Base-by-base conservation (phyloP, 2,888 invertebrate species). In the Pandemis cinnamomeana region DNA sequence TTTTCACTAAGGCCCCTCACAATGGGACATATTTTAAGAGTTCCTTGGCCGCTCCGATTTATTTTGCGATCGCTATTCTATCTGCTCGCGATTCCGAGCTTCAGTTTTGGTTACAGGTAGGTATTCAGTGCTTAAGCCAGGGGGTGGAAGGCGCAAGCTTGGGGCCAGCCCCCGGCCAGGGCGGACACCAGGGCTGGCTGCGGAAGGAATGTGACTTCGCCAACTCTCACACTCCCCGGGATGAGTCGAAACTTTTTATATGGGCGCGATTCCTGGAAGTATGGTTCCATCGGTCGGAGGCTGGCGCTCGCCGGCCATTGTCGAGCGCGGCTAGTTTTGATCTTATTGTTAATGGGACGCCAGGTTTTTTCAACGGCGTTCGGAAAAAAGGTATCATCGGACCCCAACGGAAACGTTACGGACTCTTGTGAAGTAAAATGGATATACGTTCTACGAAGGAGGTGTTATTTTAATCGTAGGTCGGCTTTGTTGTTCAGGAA, bases 261-360 rank as follows among this genome's bases (percentile, higher is more conserved):
- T 90, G 90, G 90, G 89, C 90, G 86, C 90, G 86, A 89, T 93
- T 94, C 93, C 84, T 92, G 92, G 94, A 93, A 94, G 87, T 88
- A 80, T 86, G 86, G 85, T 86, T 83, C 84, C 85, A 88, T 85
- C 89, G 91, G 88, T 84, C 88, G 90, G 88, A 90, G 91, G 89
- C 91, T 91, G 92, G 93, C 93, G 92, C 92, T 92, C 91, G 86
- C 83, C 87, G 90, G 82, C 88, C 91, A 91, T 92, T 92, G 92
- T 92, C 89, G 86, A 86, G 86, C 88, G 93, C 91, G 93, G 93
- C 92, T 91, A 92, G 92, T 93, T 94, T 94, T 94, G 93, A 93
- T 93, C 91, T 93, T 92, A 93, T 94, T 93, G 90, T 94, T 93
- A 93, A 92, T 93, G 92, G 93, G 93, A 93, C 92, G 92, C 92